Base-by-base conservation (phyloP, 2,797 vertebrate genomes). In the Anguilla marmorata region DNA sequence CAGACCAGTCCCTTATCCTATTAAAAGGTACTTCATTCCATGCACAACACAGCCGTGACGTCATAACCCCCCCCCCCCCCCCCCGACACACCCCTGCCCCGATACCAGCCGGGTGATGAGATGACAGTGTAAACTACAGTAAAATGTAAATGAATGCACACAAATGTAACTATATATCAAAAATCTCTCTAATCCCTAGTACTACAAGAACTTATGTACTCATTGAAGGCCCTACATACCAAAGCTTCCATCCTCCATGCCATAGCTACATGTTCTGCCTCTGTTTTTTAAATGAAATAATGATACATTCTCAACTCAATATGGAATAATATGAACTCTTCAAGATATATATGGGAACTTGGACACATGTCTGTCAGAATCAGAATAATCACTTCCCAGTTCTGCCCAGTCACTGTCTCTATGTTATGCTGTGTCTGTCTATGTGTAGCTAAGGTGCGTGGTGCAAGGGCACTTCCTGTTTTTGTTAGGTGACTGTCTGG, bases 1-100 rank as follows among this genome's bases (percentile, higher is more conserved):
- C 74, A 19, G 27, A 56, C 16, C 74, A 27, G 19, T 88, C 66
- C 88, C 89, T 90, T 87, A 89, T 89, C 89, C 85, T 41, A 76
- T 85, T 88, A 85, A 88, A 88, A 85, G 83, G 48, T 16, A 84
- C 83, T 85, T 48, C 84, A 76, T 56, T 69, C 21, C 60, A 24
- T 16, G 56, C 85, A 88, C 74, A 19, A 45, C 58, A 41, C 41
- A 72, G 79, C n/a, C 8, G 54, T 88, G 85, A 87, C 21, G 86
- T 87, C 83, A 86, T 60, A 30, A 50, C 33, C 16, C 12, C 27
- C 84, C 69, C 33, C 63, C 60, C 84, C 37, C 63, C 16, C 37
- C 7, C 21, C 19, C 9, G 2, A 1, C 9, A 24, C 63, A 69
- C 8, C 74, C 30, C n/a, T 41, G 30, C 12, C 69, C n/a, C 60